Conservation (phyloP, 2,797 vertebrate species). For the Syndactyla subalaris region DNA sequence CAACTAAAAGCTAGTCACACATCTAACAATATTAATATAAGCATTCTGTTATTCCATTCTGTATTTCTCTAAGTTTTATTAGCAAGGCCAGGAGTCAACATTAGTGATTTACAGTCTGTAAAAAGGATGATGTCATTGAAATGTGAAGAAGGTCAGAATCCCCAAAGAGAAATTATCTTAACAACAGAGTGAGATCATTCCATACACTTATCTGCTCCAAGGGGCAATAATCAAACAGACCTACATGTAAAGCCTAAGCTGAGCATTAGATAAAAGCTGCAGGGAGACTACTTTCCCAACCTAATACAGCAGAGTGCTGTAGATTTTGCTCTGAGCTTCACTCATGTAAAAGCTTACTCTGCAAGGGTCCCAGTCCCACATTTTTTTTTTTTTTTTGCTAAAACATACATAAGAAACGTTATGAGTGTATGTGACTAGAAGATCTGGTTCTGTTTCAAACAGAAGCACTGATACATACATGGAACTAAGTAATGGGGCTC, state of each 20-base stretch:
- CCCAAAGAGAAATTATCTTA: slow-evolving; percentile 69
- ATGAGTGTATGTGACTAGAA: background rate
- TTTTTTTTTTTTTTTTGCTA: background rate
- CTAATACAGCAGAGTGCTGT: background rate
- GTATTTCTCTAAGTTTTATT: slow-evolving; percentile 21
- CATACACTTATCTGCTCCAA: slow-evolving; percentile 56
- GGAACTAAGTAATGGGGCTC: background rate
- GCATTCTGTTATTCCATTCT: background rate
- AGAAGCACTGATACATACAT: background rate
- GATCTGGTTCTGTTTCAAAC: background rate
- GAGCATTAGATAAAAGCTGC: slow-evolving; percentile 33
- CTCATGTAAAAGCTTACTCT: background rate
- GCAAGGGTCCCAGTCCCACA: background rate
- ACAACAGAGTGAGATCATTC: slow-evolving; percentile 77
- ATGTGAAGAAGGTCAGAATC: slow-evolving; percentile 68
- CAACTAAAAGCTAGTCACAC: background rate
- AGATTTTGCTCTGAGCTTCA: background rate
- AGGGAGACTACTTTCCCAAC: background rate
- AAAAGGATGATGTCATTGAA: slow-evolving; percentile 64
- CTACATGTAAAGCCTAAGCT: slow-evolving; percentile 7
- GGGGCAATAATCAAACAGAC: slow-evolving; percentile 32
- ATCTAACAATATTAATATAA: background rate
- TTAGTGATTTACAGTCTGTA: slow-evolving; percentile 51
- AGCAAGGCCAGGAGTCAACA: slow-evolving; percentile 43
- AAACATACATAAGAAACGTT: background rate